Evolutionary conservation across 2,888 invertebrate species (phyloP).

Genomic region (Monochamus alternatus): DNA sequence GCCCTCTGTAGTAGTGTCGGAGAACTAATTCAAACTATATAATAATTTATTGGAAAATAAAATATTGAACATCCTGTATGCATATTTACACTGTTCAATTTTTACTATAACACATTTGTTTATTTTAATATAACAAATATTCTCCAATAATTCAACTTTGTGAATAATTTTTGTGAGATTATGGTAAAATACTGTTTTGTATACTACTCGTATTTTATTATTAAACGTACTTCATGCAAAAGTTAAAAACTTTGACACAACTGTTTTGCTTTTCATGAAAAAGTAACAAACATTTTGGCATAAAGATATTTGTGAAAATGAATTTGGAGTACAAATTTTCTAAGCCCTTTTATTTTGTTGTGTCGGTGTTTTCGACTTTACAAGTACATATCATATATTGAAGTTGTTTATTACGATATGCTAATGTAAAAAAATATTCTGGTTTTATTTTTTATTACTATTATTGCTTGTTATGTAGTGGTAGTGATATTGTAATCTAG

Average conservation of each 20-base stretch:
- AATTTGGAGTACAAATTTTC: too few relatives aligned
- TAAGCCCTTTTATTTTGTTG: neutral
- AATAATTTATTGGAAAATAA: too few relatives aligned
- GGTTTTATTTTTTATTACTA: slow-evolving; percentile 30
- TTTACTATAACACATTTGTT: too few relatives aligned
- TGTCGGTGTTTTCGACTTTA: slow-evolving; percentile 5
- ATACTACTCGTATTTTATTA: neutral
- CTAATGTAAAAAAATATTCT: slow-evolving; percentile 25
- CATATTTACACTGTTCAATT: too few relatives aligned
- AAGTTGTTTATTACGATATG: slow-evolving; percentile 13
- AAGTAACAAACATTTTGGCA: neutral
- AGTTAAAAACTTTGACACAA: neutral
- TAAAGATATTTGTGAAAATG: too few relatives aligned
- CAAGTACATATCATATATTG: slow-evolving; percentile 20
- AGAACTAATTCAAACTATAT: too few relatives aligned
- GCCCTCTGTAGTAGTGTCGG: too few relatives aligned
- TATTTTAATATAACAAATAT: too few relatives aligned
- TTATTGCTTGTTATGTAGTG: slow-evolving; percentile 59
- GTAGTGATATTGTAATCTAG: slow-evolving; percentile 59
- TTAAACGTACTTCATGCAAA: neutral
- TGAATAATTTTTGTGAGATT: neutral
- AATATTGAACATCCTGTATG: too few relatives aligned
- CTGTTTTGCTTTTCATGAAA: neutral
- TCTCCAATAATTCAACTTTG: too few relatives aligned
- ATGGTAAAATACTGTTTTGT: neutral